Conservation (phyloP, 2,888 invertebrate genomes). For the Sabatieria punctata region DNA sequence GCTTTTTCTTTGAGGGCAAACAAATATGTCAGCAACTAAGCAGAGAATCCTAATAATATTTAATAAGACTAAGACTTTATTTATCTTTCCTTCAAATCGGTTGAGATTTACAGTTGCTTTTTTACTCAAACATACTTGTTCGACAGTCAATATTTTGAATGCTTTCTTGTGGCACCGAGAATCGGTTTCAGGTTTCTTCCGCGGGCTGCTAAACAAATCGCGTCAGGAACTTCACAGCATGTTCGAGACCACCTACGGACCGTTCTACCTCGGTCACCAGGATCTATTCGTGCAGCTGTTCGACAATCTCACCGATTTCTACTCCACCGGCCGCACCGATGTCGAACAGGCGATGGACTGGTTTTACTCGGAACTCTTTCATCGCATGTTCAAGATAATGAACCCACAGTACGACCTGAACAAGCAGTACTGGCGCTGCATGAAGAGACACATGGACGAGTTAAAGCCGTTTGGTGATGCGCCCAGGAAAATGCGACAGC, state of each 20-base stretch:
- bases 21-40: too few relatives aligned
- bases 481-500: constrained; percentile 69
- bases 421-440: constrained; percentile 54
- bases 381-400: not conserved
- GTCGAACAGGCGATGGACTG: not conserved
- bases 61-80: too few relatives aligned
- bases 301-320: constrained; percentile 70
- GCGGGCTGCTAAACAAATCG: constrained; percentile 60
- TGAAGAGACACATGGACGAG: constrained; percentile 75
- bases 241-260: constrained; percentile 86
- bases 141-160: too few relatives aligned
- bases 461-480: constrained; percentile 87
- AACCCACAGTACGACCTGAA: constrained; percentile 6
- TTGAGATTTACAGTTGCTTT: too few relatives aligned
- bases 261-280: constrained; percentile 80
- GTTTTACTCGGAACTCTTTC: not conserved
- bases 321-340: constrained; percentile 29
- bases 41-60: too few relatives aligned
- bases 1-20: too few relatives aligned
- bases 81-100: too few relatives aligned
- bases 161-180: too few relatives aligned
- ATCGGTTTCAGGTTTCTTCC: constrained; percentile 65
- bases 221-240: constrained; percentile 75
- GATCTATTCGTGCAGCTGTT: constrained; percentile 81
- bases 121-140: too few relatives aligned